Conservation (phyloP, 2,888 invertebrate genomes). For the Tigriopus californicus region DNA sequence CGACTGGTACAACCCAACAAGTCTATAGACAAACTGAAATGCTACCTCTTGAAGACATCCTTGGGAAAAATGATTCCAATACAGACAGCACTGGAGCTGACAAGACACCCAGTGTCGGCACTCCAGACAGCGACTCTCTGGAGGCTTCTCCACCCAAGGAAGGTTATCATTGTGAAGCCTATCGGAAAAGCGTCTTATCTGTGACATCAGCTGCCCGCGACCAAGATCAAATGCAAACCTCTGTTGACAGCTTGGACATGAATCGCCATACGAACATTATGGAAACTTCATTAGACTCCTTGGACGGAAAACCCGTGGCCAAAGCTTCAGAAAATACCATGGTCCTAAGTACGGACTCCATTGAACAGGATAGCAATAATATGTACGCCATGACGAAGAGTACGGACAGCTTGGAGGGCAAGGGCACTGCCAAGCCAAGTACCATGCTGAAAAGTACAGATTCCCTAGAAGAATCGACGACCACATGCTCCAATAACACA, state of each 20-base stretch:
- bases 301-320: slow-evolving; percentile 36
- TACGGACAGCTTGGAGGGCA: slow-evolving; percentile 18
- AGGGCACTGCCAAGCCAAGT: slow-evolving; percentile 22
- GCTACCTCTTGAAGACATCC: slow-evolving; percentile 17
- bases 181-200: no score
- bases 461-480: slow-evolving; percentile 39
- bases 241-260: slow-evolving; percentile 25
- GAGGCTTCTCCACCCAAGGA: slow-evolving; percentile 21
- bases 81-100: not conserved
- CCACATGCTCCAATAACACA: slow-evolving; percentile 41
- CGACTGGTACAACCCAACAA: slow-evolving; percentile 17
- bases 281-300: slow-evolving; percentile 45
- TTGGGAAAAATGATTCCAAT: slow-evolving; percentile 17
- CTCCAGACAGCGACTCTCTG: slow-evolving; percentile 22
- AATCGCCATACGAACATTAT: slow-evolving; percentile 23
- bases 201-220: not conserved
- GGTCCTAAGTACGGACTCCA: slow-evolving; percentile 34
- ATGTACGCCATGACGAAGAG: slow-evolving; percentile 19
- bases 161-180: no score
- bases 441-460: slow-evolving; percentile 45
- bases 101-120: slow-evolving; percentile 8
- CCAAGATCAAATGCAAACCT: slow-evolving; percentile 18
- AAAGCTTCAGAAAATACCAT: slow-evolving; percentile 27
- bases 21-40: slow-evolving; percentile 2
- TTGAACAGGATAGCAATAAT: slow-evolving; percentile 27